Evolutionary conservation across 2,888 invertebrate species (phyloP).

Genomic region (Drosophila paranaensis): DNA sequence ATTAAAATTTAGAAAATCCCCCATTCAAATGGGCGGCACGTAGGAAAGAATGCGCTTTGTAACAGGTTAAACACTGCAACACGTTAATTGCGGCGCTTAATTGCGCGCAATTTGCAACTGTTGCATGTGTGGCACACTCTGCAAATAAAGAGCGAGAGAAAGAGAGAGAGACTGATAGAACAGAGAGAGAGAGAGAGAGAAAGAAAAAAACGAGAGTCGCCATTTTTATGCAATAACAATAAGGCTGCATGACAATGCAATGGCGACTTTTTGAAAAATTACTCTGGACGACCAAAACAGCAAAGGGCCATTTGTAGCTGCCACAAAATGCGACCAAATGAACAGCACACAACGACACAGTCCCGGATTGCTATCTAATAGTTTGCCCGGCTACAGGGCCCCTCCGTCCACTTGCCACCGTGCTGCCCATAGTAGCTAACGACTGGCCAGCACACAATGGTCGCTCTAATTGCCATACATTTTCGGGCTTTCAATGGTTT

Average conservation of each 20-base stretch:
- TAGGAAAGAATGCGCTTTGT: constrained; percentile 51
- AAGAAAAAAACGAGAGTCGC: constrained; percentile 25
- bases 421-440: constrained; percentile 15
- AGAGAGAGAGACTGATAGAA: not conserved
- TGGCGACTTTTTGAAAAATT: constrained; percentile 71
- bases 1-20: constrained; percentile 81
- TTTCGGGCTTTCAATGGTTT: constrained; percentile 80
- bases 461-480: constrained; percentile 82
- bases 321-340: constrained; percentile 79
- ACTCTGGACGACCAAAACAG: constrained; percentile 57
- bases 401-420: constrained; percentile 1
- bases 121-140: constrained; percentile 56
- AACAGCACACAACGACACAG: constrained; percentile 63
- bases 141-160: not conserved
- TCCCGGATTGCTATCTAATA: constrained; percentile 69
- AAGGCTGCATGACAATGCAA: constrained; percentile 77
- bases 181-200: not conserved
- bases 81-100: constrained; percentile 82
- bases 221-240: constrained; percentile 82
- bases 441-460: constrained; percentile 69
- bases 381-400: constrained; percentile 59
- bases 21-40: constrained; percentile 65
- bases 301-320: constrained; percentile 70
- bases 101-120: constrained; percentile 78
- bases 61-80: constrained; percentile 79